Conservation (phyloP, 2,797 vertebrate species). For the Apogon talboti region DNA sequence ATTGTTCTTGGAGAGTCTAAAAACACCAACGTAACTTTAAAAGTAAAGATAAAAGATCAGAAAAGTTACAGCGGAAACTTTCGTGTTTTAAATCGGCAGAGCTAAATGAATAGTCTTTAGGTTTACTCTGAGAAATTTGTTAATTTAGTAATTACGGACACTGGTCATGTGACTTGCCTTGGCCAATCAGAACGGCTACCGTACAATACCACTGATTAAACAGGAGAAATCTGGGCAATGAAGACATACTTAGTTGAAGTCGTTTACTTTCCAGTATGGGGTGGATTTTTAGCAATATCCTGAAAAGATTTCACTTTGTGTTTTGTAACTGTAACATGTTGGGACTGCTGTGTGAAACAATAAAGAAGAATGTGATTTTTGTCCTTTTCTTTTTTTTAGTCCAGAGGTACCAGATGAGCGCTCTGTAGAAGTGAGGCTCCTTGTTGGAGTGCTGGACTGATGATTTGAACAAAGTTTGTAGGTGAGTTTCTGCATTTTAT, state of each 20-base stretch:
- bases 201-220: constrained; percentile 13
- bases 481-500: constrained; percentile 58
- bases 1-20: no score
- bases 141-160: constrained; percentile 16
- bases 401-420: constrained; percentile 60
- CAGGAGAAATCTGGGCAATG: constrained; percentile 13
- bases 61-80: no score
- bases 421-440: constrained; percentile 49
- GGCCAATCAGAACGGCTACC: constrained; percentile 21
- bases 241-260: background rate
- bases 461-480: constrained; percentile 62
- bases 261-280: constrained; percentile 3
- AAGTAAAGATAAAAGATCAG: no score
- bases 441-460: constrained; percentile 48
- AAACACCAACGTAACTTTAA: no score
- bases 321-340: background rate
- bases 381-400: constrained; percentile 20
- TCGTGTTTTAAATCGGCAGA: background rate
- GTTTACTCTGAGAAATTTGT: background rate
- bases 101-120: background rate
- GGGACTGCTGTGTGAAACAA: background rate
- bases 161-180: constrained; percentile 39
- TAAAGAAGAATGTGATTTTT: background rate
- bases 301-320: background rate
- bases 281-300: constrained; percentile 2